phyloP scores from a whole-genome alignment of 2,888 invertebrate genomes.

The Heteromurus nitidus region DNA sequence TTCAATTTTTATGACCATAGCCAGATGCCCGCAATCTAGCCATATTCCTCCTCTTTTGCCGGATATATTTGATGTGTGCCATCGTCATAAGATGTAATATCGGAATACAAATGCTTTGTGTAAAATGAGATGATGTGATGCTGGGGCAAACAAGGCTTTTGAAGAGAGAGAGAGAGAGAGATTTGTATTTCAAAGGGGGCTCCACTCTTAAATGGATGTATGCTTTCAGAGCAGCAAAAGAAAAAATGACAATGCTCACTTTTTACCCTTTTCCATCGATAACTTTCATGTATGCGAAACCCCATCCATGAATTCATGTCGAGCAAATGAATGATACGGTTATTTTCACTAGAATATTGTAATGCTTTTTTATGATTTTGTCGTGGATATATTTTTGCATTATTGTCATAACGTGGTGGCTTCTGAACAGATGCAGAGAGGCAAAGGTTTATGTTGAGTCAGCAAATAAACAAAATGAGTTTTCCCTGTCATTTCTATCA shows the following conservation, averaged over 20 bases:
- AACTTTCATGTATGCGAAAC: not conserved
- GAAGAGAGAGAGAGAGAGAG: not conserved
- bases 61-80: too few relatives aligned
- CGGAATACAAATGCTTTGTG: not conserved
- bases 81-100: not conserved
- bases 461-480: not conserved
- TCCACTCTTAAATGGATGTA: too few relatives aligned
- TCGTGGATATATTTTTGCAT: not conserved
- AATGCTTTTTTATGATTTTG: too few relatives aligned
- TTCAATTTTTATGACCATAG: constrained; percentile 37
- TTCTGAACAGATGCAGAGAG: not conserved
- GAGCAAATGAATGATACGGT: too few relatives aligned
- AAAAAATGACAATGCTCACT: too few relatives aligned
- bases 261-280: not conserved
- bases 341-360: too few relatives aligned
- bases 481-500: not conserved
- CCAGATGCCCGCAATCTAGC: not conserved
- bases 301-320: too few relatives aligned
- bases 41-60: not conserved
- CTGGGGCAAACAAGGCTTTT: not conserved
- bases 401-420: not conserved
- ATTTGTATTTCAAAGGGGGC: constrained; percentile 6
- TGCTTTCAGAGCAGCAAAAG: too few relatives aligned
- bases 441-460: constrained; percentile 8
- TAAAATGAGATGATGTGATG: constrained; percentile 22